phyloP scores from a whole-genome alignment of 2,888 invertebrate genomes.

The Macaria liturata region DNA sequence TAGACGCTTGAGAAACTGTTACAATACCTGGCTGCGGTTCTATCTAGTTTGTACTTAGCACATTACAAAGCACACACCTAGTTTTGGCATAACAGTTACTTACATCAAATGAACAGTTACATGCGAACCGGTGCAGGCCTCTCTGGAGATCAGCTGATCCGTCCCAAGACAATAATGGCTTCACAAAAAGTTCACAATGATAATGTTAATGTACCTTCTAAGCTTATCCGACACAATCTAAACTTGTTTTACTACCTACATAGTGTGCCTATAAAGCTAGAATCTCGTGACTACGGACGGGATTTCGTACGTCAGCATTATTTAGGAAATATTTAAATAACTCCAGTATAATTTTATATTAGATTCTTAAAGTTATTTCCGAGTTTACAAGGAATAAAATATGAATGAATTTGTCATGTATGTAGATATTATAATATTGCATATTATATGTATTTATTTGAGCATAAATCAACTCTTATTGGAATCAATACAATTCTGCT shows the following conservation, averaged over 20 bases:
- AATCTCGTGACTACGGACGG: too few species aligned
- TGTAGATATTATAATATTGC: too few species aligned
- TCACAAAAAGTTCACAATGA: constrained; percentile 20
- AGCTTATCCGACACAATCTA: constrained; percentile 7
- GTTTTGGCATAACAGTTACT: constrained; percentile 36
- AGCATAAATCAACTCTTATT: too few species aligned
- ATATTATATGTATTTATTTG: too few species aligned
- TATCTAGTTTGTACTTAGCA: background rate
- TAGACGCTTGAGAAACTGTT: constrained; percentile 28
- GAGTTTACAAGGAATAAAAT: too few species aligned
- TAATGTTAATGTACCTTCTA: constrained; percentile 10
- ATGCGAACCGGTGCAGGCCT: constrained; percentile 39
- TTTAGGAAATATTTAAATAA: too few species aligned
- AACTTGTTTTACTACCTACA: constrained; percentile 13
- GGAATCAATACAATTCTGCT: too few species aligned
- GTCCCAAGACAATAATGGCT: constrained; percentile 24
- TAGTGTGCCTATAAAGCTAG: background rate
- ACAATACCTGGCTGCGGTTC: constrained; percentile 1
- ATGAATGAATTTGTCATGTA: too few species aligned
- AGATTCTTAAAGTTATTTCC: too few species aligned
- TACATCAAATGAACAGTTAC: constrained; percentile 45
- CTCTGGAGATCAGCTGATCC: constrained; percentile 50
- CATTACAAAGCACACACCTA: constrained; percentile 31
- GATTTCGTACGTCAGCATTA: too few species aligned
- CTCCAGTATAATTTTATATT: too few species aligned